These are phyloP conservation scores for Teleopsis dalmanni DNA, from an alignment of 1,140 invertebrate genomes.

Conservation along the genomic window DNA sequence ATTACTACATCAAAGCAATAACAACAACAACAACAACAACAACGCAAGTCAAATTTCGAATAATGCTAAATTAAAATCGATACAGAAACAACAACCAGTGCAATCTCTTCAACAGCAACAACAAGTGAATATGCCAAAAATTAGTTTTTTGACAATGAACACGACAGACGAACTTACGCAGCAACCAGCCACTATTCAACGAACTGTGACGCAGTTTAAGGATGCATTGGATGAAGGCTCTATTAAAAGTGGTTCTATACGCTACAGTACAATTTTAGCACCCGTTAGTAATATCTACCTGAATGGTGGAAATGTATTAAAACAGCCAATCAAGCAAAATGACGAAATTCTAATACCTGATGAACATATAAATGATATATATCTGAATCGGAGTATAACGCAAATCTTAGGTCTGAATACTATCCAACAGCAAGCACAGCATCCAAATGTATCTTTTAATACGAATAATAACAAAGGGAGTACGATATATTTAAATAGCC, in stretches of 20 bases:
- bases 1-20: conserved; percentile 17
- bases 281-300: conserved; percentile 10
- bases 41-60: conserved; percentile 2
- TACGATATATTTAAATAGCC: conserved; percentile 36
- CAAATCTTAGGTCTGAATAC: conserved; percentile 28
- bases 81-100: conserved; percentile 4
- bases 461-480: conserved; percentile 13
- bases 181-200: neutral
- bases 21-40: conserved; percentile 9
- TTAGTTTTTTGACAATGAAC: conserved; percentile 15
- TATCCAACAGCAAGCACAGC: conserved; percentile 11
- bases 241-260: conserved; percentile 11
- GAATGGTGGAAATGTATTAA: conserved; percentile 9
- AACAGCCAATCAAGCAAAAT: conserved; percentile 1
- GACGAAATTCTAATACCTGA: conserved; percentile 10
- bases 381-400: conserved; percentile 36
- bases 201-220: neutral
- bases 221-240: conserved; percentile 6
- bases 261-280: conserved; percentile 10
- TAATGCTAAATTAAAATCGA: conserved; percentile 1
- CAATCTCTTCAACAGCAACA: conserved; percentile 5
- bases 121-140: conserved; percentile 12
- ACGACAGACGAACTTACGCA: neutral
- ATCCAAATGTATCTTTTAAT: conserved; percentile 38
- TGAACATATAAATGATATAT: conserved; percentile 41